Percentiles rank a stretch among this genome's conserved stretches.
These are phyloP conservation scores for Chaetophractus vellerosus DNA, from an alignment of 2,797 vertebrate genomes.

Conservation along the genomic window DNA sequence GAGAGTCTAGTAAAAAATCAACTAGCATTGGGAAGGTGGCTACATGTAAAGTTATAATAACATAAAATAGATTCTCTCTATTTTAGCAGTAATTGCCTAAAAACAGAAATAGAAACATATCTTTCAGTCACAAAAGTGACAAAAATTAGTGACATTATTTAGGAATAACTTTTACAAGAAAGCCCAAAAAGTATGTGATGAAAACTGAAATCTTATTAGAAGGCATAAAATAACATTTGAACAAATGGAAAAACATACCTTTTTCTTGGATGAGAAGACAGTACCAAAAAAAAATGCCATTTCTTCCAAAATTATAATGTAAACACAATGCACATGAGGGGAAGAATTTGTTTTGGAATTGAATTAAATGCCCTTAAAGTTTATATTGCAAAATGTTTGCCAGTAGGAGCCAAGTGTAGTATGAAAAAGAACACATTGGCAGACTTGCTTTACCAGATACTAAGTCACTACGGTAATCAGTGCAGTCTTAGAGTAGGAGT, in stretches of 20 bases:
- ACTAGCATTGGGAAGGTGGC: background rate
- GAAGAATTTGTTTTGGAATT: background rate
- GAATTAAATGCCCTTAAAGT: slow-evolving; percentile 1
- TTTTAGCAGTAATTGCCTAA: background rate
- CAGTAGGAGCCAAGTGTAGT: background rate
- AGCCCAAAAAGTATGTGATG: background rate
- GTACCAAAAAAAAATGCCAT: background rate
- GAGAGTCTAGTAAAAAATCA: background rate
- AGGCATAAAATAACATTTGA: background rate
- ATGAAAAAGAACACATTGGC: background rate
- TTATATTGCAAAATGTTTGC: slow-evolving; percentile 12
- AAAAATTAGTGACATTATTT: slow-evolving; percentile 2
- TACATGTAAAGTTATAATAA: background rate
- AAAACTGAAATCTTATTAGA: slow-evolving; percentile 1
- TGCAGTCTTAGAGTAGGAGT: background rate
- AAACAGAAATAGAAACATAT: background rate
- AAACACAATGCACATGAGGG: background rate
- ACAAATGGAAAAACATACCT: background rate
- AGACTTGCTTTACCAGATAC: background rate
- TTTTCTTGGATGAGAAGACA: background rate
- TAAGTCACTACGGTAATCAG: background rate
- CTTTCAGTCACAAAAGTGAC: background rate
- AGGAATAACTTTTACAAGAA: background rate
- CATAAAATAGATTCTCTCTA: background rate
- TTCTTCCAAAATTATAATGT: slow-evolving; percentile 31